Evolutionary conservation across 2,113 vertebrate species (phyloP), one percentile per base, ranked within the genome.

Genomic region (Dromiciops gliroides): DNA sequence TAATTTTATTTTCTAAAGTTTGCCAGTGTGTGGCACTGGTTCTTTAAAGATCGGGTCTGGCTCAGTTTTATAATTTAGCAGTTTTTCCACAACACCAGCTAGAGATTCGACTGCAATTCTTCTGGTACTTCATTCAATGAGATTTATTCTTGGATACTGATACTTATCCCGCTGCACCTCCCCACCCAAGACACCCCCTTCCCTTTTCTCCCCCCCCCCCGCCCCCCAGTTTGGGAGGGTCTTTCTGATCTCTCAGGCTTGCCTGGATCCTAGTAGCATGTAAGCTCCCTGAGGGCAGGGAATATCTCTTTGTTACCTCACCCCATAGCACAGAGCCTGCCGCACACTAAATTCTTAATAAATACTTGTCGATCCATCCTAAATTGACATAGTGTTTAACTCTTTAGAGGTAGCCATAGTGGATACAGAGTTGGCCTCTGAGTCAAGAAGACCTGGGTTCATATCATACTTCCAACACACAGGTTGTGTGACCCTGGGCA

Each of bases 1-100:
- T 83, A 7, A 48, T 51, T 91, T 91, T 56, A 91, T 91, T n/a
- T 95, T 48, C 90, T 50, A 75, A 16, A 48, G 1, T 50, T 50
- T 83, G 95, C 94, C 53, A 60, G 95, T 75, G 22, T 89, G 92
- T 91, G 94, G 89, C 51, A 56, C 51, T 44, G 51, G 23, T 53
- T 92, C 89, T 94, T 67, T 49, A 91, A 83, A 95, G 90, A 83
- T 19, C 16, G 0, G 47, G 22, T 37, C 31, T 23, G 25, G 26
- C 1, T 0, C 88, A 22, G 67, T 44, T 23, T 11, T 37, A 16
- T 3, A 31, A 44, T 9, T 56, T 28, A 22, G 52, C n/a, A 51
- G 44, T 9, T 47, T 9, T 47, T 56, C 50, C 16, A 9, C 60
- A 48, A 10, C 26, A 25, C 51, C 3, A 31, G 26, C 19, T 0